These are phyloP conservation scores for Notolepis coatsorum DNA, from an alignment of 2,797 vertebrate species.

Conservation along the genomic window DNA sequence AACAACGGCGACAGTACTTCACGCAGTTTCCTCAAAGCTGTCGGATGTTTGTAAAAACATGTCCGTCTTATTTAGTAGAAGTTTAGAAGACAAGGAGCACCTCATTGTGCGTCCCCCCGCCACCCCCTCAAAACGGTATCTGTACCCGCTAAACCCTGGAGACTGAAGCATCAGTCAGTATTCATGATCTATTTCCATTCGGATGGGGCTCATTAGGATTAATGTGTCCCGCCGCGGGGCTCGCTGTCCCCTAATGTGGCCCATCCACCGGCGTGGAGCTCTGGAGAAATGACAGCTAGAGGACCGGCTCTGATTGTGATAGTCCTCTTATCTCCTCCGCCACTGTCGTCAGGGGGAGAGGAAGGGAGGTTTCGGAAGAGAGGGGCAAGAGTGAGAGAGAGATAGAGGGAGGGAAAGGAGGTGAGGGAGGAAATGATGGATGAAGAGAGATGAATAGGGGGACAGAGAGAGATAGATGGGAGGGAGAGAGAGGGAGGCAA, in stretches of 20 bases:
- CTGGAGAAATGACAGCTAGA: slow-evolving; percentile 45
- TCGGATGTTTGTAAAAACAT: neutral
- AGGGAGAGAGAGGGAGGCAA: neutral
- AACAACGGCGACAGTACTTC: too few relatives aligned
- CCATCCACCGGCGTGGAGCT: slow-evolving; percentile 40
- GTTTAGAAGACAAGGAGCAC: neutral
- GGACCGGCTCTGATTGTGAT: slow-evolving; percentile 34
- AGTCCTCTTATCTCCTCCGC: slow-evolving; percentile 51
- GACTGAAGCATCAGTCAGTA: slow-evolving; percentile 45
- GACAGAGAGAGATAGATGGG: slow-evolving; percentile 9
- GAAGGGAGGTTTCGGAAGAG: neutral
- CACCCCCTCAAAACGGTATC: too few relatives aligned
- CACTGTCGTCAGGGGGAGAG: slow-evolving; percentile 39
- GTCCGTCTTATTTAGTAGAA: neutral
- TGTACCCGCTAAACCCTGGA: slow-evolving; percentile 13
- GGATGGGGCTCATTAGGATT: slow-evolving; percentile 61
- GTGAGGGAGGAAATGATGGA: neutral
- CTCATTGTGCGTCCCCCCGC: too few relatives aligned
- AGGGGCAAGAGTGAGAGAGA: too few relatives aligned
- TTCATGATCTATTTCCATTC: slow-evolving; percentile 64
- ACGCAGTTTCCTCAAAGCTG: slow-evolving; percentile 5
- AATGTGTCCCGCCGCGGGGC: slow-evolving; percentile 31
- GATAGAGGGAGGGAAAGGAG: slow-evolving; percentile 4
- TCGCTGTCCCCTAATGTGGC: slow-evolving; percentile 47
- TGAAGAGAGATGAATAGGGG: too few relatives aligned